phyloP scores from a whole-genome alignment of 2,797 vertebrate genomes.

The Cuniculus paca region DNA sequence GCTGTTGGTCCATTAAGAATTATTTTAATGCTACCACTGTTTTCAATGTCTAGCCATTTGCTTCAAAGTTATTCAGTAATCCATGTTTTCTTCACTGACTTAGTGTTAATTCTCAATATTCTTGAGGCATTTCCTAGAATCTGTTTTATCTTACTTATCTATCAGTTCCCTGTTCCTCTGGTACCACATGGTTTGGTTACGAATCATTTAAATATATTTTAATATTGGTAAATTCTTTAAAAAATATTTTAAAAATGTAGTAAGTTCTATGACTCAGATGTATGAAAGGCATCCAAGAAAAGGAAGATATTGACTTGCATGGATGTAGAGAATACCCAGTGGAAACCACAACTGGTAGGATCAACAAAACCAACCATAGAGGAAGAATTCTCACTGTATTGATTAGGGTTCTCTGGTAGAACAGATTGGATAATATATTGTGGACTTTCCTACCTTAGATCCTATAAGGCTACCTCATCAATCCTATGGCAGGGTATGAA shows the following conservation, averaged over 20 bases:
- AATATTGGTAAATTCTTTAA: background rate
- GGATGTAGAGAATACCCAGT: background rate
- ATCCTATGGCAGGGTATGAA: background rate
- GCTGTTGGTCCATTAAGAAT: conserved; percentile 9
- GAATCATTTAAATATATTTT: conserved; percentile 9
- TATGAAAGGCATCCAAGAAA: background rate
- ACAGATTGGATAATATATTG: background rate
- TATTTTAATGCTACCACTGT: background rate
- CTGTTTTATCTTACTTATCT: conserved; percentile 37
- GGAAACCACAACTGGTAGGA: background rate
- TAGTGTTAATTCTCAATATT: background rate
- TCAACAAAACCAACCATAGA: background rate
- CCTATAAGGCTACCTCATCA: background rate
- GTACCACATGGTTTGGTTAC: background rate
- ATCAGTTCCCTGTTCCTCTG: background rate
- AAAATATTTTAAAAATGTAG: conserved; percentile 40
- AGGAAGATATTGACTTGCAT: background rate
- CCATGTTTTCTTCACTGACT: background rate
- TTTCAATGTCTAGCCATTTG: background rate
- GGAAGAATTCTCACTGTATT: background rate
- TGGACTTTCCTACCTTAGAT: background rate
- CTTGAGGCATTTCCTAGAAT: conserved; percentile 49
- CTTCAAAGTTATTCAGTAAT: conserved; percentile 15
- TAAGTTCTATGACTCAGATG: background rate
- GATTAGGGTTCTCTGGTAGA: background rate